phyloP scores from a whole-genome alignment of 2,888 invertebrate genomes.

The Stenichneumon culpator region DNA sequence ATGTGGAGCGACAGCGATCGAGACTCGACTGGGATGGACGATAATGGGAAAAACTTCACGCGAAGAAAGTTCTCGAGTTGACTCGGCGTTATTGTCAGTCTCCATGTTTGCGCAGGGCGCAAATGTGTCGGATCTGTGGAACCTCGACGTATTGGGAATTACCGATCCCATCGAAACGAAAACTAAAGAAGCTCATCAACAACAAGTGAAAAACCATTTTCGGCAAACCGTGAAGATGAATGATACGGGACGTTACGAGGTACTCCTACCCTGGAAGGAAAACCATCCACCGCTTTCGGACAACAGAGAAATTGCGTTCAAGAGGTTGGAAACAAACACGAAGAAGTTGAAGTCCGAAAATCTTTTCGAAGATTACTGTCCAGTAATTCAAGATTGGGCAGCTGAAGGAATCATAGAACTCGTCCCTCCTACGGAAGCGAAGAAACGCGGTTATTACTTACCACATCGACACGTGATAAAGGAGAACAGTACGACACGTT shows the following conservation, averaged over 20 bases:
- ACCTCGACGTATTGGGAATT: constrained; percentile 77
- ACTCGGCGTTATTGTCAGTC: constrained; percentile 42
- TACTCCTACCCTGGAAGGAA: constrained; percentile 78
- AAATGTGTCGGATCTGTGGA: constrained; percentile 76
- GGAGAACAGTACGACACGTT: constrained; percentile 65
- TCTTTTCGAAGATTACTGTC: constrained; percentile 70
- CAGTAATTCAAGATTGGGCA: constrained; percentile 76
- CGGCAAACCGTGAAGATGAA: constrained; percentile 71
- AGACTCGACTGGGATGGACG: constrained; percentile 75
- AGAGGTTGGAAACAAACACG: constrained; percentile 71
- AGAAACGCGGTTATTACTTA: constrained; percentile 52
- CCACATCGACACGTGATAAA: constrained; percentile 70
- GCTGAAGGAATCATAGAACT: constrained; percentile 73
- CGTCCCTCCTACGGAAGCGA: constrained; percentile 65
- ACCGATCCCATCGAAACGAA: constrained; percentile 73
- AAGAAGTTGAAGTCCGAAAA: constrained; percentile 69
- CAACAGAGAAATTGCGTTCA: constrained; percentile 73
- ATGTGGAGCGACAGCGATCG: constrained; percentile 73
- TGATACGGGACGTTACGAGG: constrained; percentile 76
- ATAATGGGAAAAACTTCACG: constrained; percentile 72
- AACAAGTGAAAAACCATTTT: constrained; percentile 73
- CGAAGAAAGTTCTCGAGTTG: constrained; percentile 36
- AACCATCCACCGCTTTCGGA: constrained; percentile 75
- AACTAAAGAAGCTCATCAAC: constrained; percentile 67
- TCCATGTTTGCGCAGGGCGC: constrained; percentile 69